Evolutionary conservation across 2,888 invertebrate species (phyloP).

Genomic region (Eristalinus aeneus): DNA sequence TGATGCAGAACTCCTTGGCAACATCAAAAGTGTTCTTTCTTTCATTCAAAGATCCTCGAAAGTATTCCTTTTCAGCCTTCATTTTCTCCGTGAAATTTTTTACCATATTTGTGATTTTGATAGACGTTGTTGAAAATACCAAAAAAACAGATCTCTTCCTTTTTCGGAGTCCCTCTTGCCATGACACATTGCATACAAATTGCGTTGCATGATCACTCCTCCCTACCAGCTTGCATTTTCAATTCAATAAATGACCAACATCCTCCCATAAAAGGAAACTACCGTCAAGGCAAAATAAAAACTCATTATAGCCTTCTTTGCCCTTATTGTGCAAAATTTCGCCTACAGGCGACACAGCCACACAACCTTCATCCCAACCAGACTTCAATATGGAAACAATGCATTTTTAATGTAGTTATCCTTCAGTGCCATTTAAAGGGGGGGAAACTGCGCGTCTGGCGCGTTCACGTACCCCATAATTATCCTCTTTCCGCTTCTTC

Average conservation of each 20-base stretch:
- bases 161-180: background rate
- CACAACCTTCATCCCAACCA: background rate
- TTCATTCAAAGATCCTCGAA: too few relatives aligned
- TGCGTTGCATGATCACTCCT: background rate
- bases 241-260: background rate
- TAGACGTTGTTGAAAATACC: too few relatives aligned
- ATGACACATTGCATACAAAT: background rate
- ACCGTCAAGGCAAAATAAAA: background rate
- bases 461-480: conserved; percentile 34
- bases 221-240: background rate
- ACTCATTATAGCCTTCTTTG: background rate
- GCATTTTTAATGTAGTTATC: conserved; percentile 50
- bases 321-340: background rate
- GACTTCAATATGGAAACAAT: background rate
- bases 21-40: too few relatives aligned
- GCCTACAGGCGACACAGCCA: conserved; percentile 2
- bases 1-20: too few relatives aligned
- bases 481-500: conserved; percentile 5
- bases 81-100: too few relatives aligned
- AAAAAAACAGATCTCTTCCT: background rate
- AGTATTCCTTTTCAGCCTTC: too few relatives aligned
- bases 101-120: too few relatives aligned
- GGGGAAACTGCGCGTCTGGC: conserved; percentile 34
- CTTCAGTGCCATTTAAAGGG: conserved; percentile 60
- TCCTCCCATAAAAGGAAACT: background rate